Evolutionary conservation across 2,888 invertebrate species (phyloP).

Genomic region (Ligdia adustata): DNA sequence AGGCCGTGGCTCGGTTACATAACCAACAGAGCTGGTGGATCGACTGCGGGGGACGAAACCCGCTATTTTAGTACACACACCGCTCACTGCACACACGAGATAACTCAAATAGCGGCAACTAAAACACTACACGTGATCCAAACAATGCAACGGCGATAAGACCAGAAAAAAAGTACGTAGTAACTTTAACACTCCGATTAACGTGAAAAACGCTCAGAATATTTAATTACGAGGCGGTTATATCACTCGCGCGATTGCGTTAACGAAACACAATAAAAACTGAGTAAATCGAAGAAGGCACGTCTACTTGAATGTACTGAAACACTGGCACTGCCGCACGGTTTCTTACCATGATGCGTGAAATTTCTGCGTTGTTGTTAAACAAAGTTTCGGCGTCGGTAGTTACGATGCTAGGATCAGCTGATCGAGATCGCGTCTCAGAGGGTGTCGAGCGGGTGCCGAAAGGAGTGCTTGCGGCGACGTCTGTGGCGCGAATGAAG

Average conservation of each 20-base stretch:
- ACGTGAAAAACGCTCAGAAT: conserved; percentile 7
- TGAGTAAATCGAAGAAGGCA: conserved; percentile 56
- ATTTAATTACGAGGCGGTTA: conserved; percentile 15
- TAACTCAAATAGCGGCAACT: conserved; percentile 14
- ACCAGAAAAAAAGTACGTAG: conserved; percentile 15
- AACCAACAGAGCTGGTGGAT: conserved; percentile 51
- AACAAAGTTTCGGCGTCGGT: conserved; percentile 49
- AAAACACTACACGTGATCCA: conserved; percentile 22
- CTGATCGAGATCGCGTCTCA: conserved; percentile 66
- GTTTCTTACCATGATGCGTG: conserved; percentile 74
- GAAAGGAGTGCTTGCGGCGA: conserved; percentile 61
- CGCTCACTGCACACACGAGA: conserved; percentile 33
- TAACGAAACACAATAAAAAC: conserved; percentile 35
- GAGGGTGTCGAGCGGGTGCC: conserved; percentile 50
- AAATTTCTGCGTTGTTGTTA: conserved; percentile 51
- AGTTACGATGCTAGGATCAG: conserved; percentile 60
- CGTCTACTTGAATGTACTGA: conserved; percentile 56
- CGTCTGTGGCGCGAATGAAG: conserved; percentile 76
- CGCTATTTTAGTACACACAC: conserved; percentile 74
- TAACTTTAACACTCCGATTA: conserved; percentile 2
- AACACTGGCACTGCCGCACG: conserved; percentile 66
- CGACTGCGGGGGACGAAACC: conserved; percentile 63
- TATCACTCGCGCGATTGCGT: conserved; percentile 21
- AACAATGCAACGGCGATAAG: conserved; percentile 5
- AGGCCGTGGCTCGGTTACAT: conserved; percentile 79